Evolutionary conservation across 2,888 invertebrate species (phyloP), one percentile per base, ranked within the genome.

Genomic region (Kryphioiulus occultus): DNA sequence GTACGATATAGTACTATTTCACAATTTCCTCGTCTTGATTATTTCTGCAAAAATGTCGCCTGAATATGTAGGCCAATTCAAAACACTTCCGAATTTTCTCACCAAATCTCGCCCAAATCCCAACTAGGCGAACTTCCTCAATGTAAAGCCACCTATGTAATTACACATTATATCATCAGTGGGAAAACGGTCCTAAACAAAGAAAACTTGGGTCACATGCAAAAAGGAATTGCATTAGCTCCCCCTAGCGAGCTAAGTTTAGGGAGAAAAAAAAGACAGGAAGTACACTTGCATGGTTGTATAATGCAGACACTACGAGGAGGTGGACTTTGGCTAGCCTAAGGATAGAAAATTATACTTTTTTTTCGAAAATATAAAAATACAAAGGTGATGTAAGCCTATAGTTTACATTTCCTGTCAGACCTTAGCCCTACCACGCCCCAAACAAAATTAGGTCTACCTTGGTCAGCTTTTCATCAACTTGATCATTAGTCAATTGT

Each of bases 181-280:
- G 78, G 78, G 78, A 78, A 78, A 78, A 78, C 78, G 78, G 78
- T 26, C 78, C 78, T 78, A 78, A 78, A 78, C 78, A 78, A 78
- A 78, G 78, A 78, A 78, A 78, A 78, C 9, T 78, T 78, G 78
- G 78, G 78, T 30, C 78, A 78, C 26, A 26, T 30, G 78, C 44
- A 78, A 78, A 53, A 78, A 78, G 78, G 59, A 22, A 78, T 30
- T 9, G 78, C 15, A 78, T 78, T 78, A 78, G 78, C 78, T 78
- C 78, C 78, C 78, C 78, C 78, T 78, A 78, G 78, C 78, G 78
- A 78, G 26, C 78, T 78, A 78, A 78, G 78, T 78, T 78, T 78
- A 78, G 15, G 26, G 30, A 30, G 78, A 78, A 15, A 78, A 68
- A 68, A 78, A 78, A 78, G 17, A 30, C 78, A 78, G 78, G 78